These are phyloP conservation scores for Holcopasites calliopsidis DNA, from an alignment of 1,140 invertebrate species.

Conservation along the genomic window DNA sequence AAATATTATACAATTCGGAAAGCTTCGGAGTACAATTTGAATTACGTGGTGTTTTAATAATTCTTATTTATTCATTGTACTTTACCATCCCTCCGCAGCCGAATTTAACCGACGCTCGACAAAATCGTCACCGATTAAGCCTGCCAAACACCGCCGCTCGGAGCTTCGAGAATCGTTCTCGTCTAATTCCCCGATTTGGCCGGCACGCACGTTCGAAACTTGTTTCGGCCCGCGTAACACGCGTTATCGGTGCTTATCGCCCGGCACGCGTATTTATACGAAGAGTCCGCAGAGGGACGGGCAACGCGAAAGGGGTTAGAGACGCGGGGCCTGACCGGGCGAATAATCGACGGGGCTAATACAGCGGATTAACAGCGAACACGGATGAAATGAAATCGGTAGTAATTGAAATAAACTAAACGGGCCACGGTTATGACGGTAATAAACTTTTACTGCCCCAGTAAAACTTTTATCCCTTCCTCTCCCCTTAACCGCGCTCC, in stretches of 20 bases:
- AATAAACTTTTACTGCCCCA: constrained; percentile 56
- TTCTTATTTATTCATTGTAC: too few species aligned
- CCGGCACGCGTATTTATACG: neutral
- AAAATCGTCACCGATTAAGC: neutral
- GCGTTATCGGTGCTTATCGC: constrained; percentile 15
- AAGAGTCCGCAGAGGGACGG: neutral
- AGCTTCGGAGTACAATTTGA: too few species aligned
- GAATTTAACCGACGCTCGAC: too few species aligned
- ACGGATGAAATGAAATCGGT: constrained; percentile 47
- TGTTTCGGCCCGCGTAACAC: neutral
- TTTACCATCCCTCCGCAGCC: too few species aligned
- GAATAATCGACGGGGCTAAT: constrained; percentile 31
- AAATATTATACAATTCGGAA: too few species aligned
- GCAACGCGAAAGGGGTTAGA: too few species aligned
- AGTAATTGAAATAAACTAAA: constrained; percentile 57
- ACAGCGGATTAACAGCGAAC: constrained; percentile 46
- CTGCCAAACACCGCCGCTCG: neutral
- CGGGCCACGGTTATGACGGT: constrained; percentile 42
- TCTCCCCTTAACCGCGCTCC: neutral
- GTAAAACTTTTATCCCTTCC: constrained; percentile 57
- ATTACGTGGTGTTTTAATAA: too few species aligned
- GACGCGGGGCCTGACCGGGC: neutral
- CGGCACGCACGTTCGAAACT: neutral
- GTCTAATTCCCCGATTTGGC: constrained; percentile 19
- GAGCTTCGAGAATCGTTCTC: neutral